phyloP scores from a whole-genome alignment of 2,888 invertebrate species.

The Yponomeuta sedellus region DNA sequence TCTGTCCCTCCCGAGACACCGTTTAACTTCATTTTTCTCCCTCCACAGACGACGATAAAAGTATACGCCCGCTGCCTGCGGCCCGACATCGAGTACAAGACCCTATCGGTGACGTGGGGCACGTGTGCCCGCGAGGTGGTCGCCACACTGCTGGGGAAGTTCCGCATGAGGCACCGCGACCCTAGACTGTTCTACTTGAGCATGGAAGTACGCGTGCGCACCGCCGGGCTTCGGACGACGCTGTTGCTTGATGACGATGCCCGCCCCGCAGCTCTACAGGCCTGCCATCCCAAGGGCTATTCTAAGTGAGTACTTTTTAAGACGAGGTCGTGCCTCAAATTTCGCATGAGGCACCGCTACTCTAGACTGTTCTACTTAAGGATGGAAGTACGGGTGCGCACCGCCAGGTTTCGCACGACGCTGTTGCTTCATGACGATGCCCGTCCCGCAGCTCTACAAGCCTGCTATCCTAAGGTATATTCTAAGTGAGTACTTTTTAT shows the following conservation, averaged over 20 bases:
- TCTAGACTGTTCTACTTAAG: conserved; percentile 84
- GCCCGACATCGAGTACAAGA: conserved; percentile 97
- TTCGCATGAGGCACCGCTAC: conserved; percentile 85
- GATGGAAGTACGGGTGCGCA: conserved; percentile 95
- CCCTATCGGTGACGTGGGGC: conserved; percentile 91
- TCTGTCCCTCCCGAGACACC: background rate
- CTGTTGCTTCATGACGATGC: conserved; percentile 92
- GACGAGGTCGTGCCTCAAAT: no score
- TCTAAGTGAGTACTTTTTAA: conserved; percentile 80
- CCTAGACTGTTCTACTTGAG: conserved; percentile 94
- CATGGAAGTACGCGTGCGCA: conserved; percentile 94
- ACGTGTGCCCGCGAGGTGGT: conserved; percentile 93
- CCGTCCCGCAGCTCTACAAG: conserved; percentile 92
- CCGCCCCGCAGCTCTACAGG: conserved; percentile 92
- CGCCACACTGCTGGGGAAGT: conserved; percentile 88
- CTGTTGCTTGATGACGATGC: conserved; percentile 92
- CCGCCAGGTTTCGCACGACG: conserved; percentile 88
- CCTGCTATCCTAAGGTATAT: conserved; percentile 95
- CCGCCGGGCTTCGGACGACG: conserved; percentile 88
- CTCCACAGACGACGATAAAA: conserved; percentile 89
- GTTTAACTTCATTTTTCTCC: conserved; percentile 14
- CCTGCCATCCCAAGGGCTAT: conserved; percentile 95
- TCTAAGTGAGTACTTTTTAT: conserved; percentile 80
- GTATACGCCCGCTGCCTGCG: conserved; percentile 92
- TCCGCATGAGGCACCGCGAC: conserved; percentile 93